Evolutionary conservation across 2,113 vertebrate genomes (phyloP), one percentile per base, ranked within the genome.

Genomic region (Theristicus caerulescens): DNA sequence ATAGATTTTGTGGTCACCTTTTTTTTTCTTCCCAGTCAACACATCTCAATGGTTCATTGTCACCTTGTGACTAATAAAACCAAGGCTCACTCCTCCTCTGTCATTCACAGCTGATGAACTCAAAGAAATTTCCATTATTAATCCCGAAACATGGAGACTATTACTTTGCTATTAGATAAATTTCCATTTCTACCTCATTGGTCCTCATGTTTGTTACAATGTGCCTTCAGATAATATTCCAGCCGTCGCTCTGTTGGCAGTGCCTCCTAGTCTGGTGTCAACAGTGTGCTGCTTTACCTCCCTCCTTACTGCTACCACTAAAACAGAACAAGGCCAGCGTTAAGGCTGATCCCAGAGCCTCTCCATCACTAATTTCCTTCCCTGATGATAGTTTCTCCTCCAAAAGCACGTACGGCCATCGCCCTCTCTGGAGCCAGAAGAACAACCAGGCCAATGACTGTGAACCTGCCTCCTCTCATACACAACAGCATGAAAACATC

Each of bases 31-130:
- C 34, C 27, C 57, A 90, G 84, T 44, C 84, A 90, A 42, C 54
- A 69, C 8, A 79, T 87, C 54, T 91, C 51, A 13, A 17, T 82
- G 62, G 84, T 20, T 96, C 71, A 88, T 82, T 89, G 73, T 77
- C 87, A 95, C 64, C 85, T 54, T 65, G 90, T 88, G 94, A 80
- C 85, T 82, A 96, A 96, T 94, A 95, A 96, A 96, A 65, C 40
- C 49, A 54, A 80, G 84, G 69, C 46, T 91, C 72, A 80, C 82
- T 85, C 93, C 87, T 96, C 84, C 96, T 96, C 70, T 90, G 74
- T 85, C 96, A 88, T 95, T 91, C 87, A 93, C 49, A 93, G 81
- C 44, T 42, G 34, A 85, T 72, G 78, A 95, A 82, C 65, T 90
- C 84, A 65, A 67, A 92, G 86, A 67, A n/a, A 85, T 93, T 93